phyloP scores from a whole-genome alignment of 53 echinoderm and acorn worm genomes.

The Echinometra lucunter region DNA sequence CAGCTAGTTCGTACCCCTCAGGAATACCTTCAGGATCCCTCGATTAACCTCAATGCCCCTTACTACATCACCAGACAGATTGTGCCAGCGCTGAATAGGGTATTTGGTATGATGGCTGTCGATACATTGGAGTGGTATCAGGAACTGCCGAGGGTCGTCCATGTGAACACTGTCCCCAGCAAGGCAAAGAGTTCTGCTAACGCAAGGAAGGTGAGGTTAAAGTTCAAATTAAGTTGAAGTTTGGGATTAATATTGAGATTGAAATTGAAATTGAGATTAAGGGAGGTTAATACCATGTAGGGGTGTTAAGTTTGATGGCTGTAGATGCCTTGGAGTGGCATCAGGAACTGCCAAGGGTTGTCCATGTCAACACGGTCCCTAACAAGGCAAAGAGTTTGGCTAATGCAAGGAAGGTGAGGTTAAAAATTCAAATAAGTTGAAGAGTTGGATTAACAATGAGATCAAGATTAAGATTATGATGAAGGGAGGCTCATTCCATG shows the following conservation, averaged over 20 bases:
- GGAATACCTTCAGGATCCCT: conserved; percentile 82
- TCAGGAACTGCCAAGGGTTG: conserved; percentile 81
- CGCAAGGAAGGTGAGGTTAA: conserved; percentile 54
- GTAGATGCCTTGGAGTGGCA: conserved; percentile 89
- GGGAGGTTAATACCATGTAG: conserved; percentile 43
- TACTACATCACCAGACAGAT: conserved; percentile 97
- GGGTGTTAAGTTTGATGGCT: conserved; percentile 89
- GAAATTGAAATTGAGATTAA: not conserved
- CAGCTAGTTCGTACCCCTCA: conserved; percentile 90
- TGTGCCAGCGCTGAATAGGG: conserved; percentile 89
- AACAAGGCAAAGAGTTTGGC: conserved; percentile 48
- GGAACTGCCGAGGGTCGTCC: conserved; percentile 83
- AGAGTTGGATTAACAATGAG: not conserved
- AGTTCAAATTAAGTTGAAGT: not conserved
- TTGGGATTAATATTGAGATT: not conserved
- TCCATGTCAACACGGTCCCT: conserved; percentile 68
- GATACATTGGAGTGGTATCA: conserved; percentile 91
- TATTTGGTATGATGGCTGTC: conserved; percentile 94
- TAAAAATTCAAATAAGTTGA: not conserved
- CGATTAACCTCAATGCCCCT: conserved; percentile 85
- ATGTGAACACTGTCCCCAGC: conserved; percentile 67
- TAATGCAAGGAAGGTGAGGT: conserved; percentile 61
- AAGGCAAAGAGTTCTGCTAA: conserved; percentile 59
- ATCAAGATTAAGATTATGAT: not conserved
- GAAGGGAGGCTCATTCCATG: conserved; percentile 2